phyloP scores from a whole-genome alignment of 2,888 invertebrate species.

The Charanyca ferruginea region DNA sequence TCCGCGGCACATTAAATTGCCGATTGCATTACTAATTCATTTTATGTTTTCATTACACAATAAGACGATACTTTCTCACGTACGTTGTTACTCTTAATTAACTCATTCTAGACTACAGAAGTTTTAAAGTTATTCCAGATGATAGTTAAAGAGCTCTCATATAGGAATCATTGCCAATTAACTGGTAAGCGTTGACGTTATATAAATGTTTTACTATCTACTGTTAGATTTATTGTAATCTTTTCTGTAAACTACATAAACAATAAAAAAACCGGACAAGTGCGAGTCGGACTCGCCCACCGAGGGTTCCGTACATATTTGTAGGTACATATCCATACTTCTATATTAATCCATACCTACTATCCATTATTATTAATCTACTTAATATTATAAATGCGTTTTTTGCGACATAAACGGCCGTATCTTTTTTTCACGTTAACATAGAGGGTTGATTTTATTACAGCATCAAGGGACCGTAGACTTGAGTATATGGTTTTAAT shows the following conservation, averaged over 20 bases:
- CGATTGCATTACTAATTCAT: constrained; percentile 15
- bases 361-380: too few species aligned
- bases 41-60: not conserved
- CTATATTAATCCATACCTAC: too few species aligned
- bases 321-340: too few species aligned
- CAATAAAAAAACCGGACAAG: too few species aligned
- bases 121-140: not conserved
- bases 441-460: too few species aligned
- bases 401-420: too few species aligned
- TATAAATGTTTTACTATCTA: constrained; percentile 2
- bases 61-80: not conserved
- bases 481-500: too few species aligned
- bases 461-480: too few species aligned
- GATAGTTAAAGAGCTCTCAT: not conserved
- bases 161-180: not conserved
- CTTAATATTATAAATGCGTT: too few species aligned
- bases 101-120: not conserved
- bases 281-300: too few species aligned
- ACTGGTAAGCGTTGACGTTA: not conserved
- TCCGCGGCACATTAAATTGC: not conserved
- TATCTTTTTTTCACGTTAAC: too few species aligned
- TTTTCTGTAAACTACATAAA: not conserved
- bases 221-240: not conserved
- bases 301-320: too few species aligned
- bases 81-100: not conserved